Evolutionary conservation across 2,113 vertebrate species (phyloP).

Genomic region (Clarias macrocephalus): DNA sequence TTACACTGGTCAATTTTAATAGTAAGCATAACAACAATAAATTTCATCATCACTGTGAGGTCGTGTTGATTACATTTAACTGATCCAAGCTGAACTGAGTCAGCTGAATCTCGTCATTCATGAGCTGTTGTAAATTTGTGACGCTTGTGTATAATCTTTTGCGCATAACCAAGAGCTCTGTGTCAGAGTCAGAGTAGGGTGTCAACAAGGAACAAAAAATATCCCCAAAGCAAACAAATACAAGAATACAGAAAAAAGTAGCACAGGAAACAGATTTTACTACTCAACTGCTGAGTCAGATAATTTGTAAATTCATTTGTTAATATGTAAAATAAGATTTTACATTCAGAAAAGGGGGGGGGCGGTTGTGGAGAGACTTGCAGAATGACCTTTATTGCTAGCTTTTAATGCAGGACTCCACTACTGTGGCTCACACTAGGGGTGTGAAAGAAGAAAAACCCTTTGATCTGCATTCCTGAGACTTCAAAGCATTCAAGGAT

Average conservation of each 20-base stretch:
- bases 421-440: background rate
- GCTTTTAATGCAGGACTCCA: background rate
- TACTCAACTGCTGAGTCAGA: no score
- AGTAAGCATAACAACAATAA: background rate
- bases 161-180: no score
- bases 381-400: background rate
- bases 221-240: no score
- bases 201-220: no score
- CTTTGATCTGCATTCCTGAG: background rate
- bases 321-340: background rate
- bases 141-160: no score
- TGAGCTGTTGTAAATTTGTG: no score
- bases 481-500: background rate
- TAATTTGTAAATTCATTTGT: background rate
- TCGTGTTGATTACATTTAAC: no score
- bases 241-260: no score
- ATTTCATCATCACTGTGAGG: background rate
- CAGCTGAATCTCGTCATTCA: no score
- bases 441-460: background rate
- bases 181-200: no score
- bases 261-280: no score
- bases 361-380: background rate
- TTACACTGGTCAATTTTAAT: background rate
- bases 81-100: no score
- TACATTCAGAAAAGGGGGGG: background rate